Evolutionary conservation across 2,888 invertebrate genomes (phyloP), one percentile per base, ranked within the genome.

Genomic region (Melolontha melolontha): DNA sequence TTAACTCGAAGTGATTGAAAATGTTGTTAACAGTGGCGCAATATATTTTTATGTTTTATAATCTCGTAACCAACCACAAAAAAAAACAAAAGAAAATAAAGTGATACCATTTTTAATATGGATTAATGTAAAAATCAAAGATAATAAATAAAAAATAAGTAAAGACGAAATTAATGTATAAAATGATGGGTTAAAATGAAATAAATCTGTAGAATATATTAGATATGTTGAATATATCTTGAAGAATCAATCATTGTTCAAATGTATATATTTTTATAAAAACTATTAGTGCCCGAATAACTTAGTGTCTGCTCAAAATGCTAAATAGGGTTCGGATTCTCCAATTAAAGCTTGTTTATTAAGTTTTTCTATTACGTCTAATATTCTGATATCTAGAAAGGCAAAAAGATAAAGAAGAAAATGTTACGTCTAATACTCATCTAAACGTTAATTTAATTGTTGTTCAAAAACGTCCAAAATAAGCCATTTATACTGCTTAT

Each of bases 161-260:
- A 47, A 47, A 62, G 16, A 22, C 17, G 17, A 47, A 42, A 12
- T 17, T 7, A 41, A 51, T 51, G 27, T 64, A 41, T 17, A 39
- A 50, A 41, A 63, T 40, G 17, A 44, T 51, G 11, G 17, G 10
- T 40, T 40, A 63, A 50, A 29, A 47, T 8, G 22, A 49, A 59
- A 44, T 17, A 11, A 44, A 29, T 16, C 47, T 34, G 17, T 62
- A 62, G 34, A 17, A 49, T 62, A 44, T 14, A 47, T 47, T 47
- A 47, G 59, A 62, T 59, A 34, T 62, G 47, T 62, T 62, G 59
- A n/a, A 34, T 47, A 47, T 62, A 62, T 47, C 47, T 62, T 62
- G 44, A 16, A 47, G 59, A 44, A 27, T 57, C 0, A 27, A 5
- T 50, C 10, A 22, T 22, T 16, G 27, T 22, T 50, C n/a, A 17